These are phyloP conservation scores for Ispidina picta DNA, from an alignment of 2,797 vertebrate genomes.

Conservation along the genomic window DNA sequence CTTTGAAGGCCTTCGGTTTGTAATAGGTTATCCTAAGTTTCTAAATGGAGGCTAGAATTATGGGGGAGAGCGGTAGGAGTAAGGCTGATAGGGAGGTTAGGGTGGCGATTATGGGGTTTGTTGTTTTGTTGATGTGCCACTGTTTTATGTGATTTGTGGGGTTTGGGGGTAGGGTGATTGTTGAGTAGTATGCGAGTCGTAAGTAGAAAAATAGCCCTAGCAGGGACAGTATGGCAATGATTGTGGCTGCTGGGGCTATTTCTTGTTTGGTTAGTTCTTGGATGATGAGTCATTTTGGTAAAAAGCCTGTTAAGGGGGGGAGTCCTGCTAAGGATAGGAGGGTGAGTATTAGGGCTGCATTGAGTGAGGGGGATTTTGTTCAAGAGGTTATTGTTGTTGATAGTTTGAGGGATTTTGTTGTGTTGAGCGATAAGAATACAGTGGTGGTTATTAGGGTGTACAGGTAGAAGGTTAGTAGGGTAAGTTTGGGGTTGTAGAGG, in stretches of 20 bases:
- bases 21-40: background rate
- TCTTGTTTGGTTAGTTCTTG: background rate
- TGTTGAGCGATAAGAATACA: fast-evolving
- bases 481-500: fast-evolving
- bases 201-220: background rate
- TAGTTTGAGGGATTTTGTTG: background rate
- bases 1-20: background rate
- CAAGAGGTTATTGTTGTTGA: fast-evolving
- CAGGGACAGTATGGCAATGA: fast-evolving
- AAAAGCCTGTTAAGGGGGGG: fast-evolving
- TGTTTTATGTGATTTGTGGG: background rate
- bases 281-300: fast-evolving
- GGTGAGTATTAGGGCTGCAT: background rate
- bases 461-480: fast-evolving
- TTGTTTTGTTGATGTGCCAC: fast-evolving
- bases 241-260: fast-evolving
- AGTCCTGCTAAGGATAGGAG: fast-evolving
- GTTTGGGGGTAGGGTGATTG: fast-evolving
- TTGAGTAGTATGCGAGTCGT: fast-evolving
- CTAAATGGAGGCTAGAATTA: fast-evolving
- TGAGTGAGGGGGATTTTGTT: fast-evolving
- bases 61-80: fast-evolving
- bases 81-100: fast-evolving
- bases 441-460: fast-evolving
- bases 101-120: fast-evolving